Percentiles rank a stretch among this genome's conserved stretches.
Conservation (phyloP, 2,797 vertebrate species). For the Sebastolobus alascanus region DNA sequence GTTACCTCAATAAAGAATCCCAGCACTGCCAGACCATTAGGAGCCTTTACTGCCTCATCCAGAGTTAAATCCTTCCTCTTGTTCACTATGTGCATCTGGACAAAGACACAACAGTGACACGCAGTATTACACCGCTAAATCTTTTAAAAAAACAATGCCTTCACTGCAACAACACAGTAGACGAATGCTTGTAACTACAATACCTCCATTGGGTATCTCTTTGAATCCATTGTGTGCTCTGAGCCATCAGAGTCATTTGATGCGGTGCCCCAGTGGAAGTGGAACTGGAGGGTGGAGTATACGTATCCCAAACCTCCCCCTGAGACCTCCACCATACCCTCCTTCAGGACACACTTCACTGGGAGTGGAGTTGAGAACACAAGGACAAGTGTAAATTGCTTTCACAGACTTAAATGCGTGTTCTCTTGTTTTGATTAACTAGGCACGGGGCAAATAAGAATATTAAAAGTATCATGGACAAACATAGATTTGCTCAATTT, state of each 20-base stretch:
- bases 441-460: not conserved
- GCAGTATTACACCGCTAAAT: not conserved
- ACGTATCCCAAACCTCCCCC: constrained; percentile 66
- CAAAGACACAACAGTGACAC: constrained; percentile 1
- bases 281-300: constrained; percentile 79
- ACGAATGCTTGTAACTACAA: constrained; percentile 8
- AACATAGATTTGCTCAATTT: not conserved
- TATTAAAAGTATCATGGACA: not conserved
- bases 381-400: not conserved
- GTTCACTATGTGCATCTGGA: constrained; percentile 84
- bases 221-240: constrained; percentile 73
- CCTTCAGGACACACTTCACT: constrained; percentile 76
- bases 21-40: constrained; percentile 77
- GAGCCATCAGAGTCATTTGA: constrained; percentile 58
- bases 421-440: not conserved
- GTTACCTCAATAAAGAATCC: constrained; percentile 83
- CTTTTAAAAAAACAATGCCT: not conserved
- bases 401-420: not conserved
- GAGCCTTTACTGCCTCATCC: constrained; percentile 39
- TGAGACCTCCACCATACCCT: constrained; percentile 59
- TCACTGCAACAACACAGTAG: not conserved
- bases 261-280: constrained; percentile 82
- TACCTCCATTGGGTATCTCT: constrained; percentile 81
- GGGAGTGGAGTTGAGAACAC: not conserved
- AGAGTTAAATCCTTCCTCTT: constrained; percentile 71